Percentiles rank a stretch among this genome's conserved stretches.
Conservation (phyloP, 2,797 vertebrate species). For the Cirrhinus mrigala region DNA sequence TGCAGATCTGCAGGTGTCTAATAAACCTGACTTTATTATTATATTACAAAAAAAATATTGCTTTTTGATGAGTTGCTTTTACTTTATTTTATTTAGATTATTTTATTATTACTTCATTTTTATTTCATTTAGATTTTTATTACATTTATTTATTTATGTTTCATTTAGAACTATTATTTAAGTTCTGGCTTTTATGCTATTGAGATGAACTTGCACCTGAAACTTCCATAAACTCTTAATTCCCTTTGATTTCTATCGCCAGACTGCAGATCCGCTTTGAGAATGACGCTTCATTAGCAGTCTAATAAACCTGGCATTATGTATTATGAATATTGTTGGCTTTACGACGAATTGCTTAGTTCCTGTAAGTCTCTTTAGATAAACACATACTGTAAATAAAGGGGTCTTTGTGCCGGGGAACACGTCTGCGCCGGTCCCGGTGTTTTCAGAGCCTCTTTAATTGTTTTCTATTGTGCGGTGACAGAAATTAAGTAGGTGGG, state of each 20-base stretch:
- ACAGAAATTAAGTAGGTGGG: conserved; percentile 35
- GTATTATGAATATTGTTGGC: not conserved
- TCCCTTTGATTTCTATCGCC: not conserved
- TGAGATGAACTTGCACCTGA: not conserved
- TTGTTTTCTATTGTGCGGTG: conserved; percentile 59
- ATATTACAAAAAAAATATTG: too few species aligned
- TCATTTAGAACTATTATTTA: not conserved
- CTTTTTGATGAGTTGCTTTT: too few species aligned
- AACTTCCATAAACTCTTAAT: not conserved
- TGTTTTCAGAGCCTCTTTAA: conserved; percentile 66
- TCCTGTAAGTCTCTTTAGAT: not conserved
- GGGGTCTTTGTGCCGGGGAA: conserved; percentile 44
- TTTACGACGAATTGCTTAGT: not conserved
- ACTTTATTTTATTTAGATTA: not conserved
- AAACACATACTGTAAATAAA: not conserved
- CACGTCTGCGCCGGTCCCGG: conserved; percentile 26
- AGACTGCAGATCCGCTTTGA: not conserved
- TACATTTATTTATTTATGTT: not conserved
- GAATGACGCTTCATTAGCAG: not conserved
- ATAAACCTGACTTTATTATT: too few species aligned
- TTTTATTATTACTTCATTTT: not conserved
- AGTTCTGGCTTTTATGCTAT: not conserved
- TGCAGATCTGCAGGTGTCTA: too few species aligned
- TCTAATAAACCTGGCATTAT: not conserved
- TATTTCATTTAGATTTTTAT: too few species aligned